Conservation (phyloP, 1,140 invertebrate genomes). For the Phortica variegata region DNA sequence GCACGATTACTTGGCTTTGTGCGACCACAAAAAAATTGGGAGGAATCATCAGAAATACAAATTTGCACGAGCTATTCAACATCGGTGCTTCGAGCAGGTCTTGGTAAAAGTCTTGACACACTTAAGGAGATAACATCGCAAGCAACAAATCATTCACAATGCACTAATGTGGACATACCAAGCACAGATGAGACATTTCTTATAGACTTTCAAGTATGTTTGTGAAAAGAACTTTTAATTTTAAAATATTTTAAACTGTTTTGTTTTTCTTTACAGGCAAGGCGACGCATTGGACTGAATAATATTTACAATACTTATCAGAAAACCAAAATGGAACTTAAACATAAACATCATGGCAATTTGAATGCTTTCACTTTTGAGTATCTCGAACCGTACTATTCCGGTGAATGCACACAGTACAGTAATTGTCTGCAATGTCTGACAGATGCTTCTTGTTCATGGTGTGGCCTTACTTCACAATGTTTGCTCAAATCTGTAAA, state of each 20-base stretch:
- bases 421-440: conserved; percentile 85
- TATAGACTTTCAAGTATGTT: conserved; percentile 65
- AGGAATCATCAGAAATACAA: conserved; percentile 67
- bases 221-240: not conserved
- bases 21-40: conserved; percentile 71
- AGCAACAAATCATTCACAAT: conserved; percentile 68
- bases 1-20: conserved; percentile 78
- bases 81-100: conserved; percentile 62
- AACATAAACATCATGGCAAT: conserved; percentile 71
- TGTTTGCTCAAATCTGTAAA: conserved; percentile 67
- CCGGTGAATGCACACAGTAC: conserved; percentile 76
- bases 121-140: conserved; percentile 65
- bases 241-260: not conserved
- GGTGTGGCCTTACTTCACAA: conserved; percentile 74
- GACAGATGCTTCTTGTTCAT: conserved; percentile 85
- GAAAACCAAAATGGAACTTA: conserved; percentile 78
- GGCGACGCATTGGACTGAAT: conserved; percentile 49
- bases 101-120: conserved; percentile 34
- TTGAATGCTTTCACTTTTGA: conserved; percentile 83
- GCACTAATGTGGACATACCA: conserved; percentile 63
- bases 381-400: conserved; percentile 82
- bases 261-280: conserved; percentile 59
- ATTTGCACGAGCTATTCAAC: conserved; percentile 72
- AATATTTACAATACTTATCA: conserved; percentile 59
- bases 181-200: conserved; percentile 61